Base-by-base conservation (phyloP, 2,797 vertebrate species). In the Phyllotis vaccarum region DNA sequence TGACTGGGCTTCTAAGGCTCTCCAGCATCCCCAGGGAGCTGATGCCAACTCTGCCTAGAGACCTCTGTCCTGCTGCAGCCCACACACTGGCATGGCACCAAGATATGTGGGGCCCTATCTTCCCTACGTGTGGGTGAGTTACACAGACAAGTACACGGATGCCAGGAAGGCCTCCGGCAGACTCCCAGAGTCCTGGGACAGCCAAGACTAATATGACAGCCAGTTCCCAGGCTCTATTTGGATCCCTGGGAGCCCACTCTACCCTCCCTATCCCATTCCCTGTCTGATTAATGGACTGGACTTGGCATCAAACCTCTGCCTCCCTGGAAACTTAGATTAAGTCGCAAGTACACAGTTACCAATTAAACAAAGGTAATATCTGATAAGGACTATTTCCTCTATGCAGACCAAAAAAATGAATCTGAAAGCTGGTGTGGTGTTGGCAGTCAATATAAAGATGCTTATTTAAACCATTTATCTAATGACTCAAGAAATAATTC, bases 41-140 rank as follows among this genome's bases (percentile, higher is more conserved):
- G 72, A 91, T 62, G 95, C 95, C 96, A 97, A 81, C 74, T 89
- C 78, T 95, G 86, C 88, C 70, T 72, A 66, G 92, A 37, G 70
- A 97, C 96, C 97, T 97, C 94, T 97, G 95, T 96, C 94, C 97
- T 97, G 96, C 96, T 94, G 89, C 85, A 87, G 96, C 97, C 97
- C 95, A 96, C 96, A 0, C 40, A 11, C 80, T 96, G 97, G 97
- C 96, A 74, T 16, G 86, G 37, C 60, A 95, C 93, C 88, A 87
- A 93, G 88, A 72, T 93, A 96, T 76, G 83, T 83, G 86, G 70
- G 93, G 93, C 89, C 68, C 79, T 94, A 92, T 96, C 95, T 97
- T 91, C 89, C 93, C 89, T 66, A 49, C 31, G 58, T 87, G 94
- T 97, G 94, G 96, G 92, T 87, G 95, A 93, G 78, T 97, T 95